These are phyloP conservation scores for Chironomus riparius DNA, from an alignment of 2,888 invertebrate species.

Conservation along the genomic window DNA sequence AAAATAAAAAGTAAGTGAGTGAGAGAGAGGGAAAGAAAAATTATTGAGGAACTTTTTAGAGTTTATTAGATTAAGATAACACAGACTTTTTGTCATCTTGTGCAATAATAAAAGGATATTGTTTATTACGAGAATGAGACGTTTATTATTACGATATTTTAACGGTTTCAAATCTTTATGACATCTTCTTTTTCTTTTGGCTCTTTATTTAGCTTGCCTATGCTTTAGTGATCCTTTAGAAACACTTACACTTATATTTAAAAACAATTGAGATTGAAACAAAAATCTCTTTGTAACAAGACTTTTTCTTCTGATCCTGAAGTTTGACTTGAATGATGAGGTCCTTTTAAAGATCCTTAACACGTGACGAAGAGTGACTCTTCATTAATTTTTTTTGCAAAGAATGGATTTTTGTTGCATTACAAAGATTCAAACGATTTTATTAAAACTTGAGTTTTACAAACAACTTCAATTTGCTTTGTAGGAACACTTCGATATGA, in stretches of 20 bases:
- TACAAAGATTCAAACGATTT: too few species aligned
- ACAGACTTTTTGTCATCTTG: conserved; percentile 27
- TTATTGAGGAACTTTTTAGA: background rate
- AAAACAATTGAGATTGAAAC: too few species aligned
- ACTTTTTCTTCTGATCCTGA: background rate
- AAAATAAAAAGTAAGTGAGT: too few species aligned
- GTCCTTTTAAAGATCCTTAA: background rate
- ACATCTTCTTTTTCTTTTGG: background rate
- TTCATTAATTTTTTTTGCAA: background rate
- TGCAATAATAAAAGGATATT: conserved; percentile 23
- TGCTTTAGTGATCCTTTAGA: too few species aligned
- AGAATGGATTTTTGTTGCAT: background rate
- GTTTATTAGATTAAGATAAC: conserved; percentile 24
- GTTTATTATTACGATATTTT: conserved; percentile 20
- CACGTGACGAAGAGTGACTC: too few species aligned
- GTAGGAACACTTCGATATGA: too few species aligned
- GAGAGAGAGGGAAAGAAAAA: background rate
- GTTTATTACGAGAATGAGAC: conserved; percentile 24
- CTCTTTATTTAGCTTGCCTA: too few species aligned
- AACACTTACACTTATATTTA: too few species aligned
- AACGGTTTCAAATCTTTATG: conserved; percentile 17
- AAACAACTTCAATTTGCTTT: background rate
- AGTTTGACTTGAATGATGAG: background rate
- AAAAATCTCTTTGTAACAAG: too few species aligned
- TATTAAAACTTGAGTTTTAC: background rate